Base-by-base conservation (phyloP, 2,113 vertebrate genomes). In the Catharus minimus region DNA sequence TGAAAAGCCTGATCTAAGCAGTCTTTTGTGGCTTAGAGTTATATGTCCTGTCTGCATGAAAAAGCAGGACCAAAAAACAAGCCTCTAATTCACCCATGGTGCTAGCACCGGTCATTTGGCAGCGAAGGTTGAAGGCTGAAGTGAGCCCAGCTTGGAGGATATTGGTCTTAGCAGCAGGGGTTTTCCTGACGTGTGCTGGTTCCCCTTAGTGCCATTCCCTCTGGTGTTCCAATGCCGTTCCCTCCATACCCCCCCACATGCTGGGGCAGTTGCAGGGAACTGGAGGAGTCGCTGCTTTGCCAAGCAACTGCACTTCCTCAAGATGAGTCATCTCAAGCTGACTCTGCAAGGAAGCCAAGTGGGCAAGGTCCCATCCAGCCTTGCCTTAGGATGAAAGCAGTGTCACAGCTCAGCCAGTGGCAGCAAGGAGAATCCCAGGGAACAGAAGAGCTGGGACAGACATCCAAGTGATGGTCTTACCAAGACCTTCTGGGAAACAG, bases 1-100 rank as follows among this genome's bases (percentile, higher is more conserved):
- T 76, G 82, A 91, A 95, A 95, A 92, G 30, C 64, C 85, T 82
- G 72, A 92, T 92, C 88, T 89, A 88, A 95, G 94, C 85, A 89
- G 82, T 88, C 64, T 91, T 87, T 82, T 73, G 76, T 88, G 74
- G 73, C 62, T 79, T 65, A 6, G 67, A 94, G 77, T 87, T 81
- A 88, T 92, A 95, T 89, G 67, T 90, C 58, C 87, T 95, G 94
- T 78, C 84, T 89, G 74, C 81, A 61, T 82, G 91, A 92, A 92
- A 79, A 93, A 93, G 49, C 91, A 89, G 62, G 46, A 61, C 74
- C 26, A 23, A 32, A 93, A 94, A 85, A 91, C 69, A 87, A 91
- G 55, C 50, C 74, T 79, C 49, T 92, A 91, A 87, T 75, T 95
- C 84, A 93, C 50, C 46, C 1, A 0, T 1, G 3, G 39, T 60